Percentiles rank a stretch among this genome's conserved stretches.
These are phyloP conservation scores for Microctonus brassicae DNA, from an alignment of 2,888 invertebrate genomes.

Conservation along the genomic window DNA sequence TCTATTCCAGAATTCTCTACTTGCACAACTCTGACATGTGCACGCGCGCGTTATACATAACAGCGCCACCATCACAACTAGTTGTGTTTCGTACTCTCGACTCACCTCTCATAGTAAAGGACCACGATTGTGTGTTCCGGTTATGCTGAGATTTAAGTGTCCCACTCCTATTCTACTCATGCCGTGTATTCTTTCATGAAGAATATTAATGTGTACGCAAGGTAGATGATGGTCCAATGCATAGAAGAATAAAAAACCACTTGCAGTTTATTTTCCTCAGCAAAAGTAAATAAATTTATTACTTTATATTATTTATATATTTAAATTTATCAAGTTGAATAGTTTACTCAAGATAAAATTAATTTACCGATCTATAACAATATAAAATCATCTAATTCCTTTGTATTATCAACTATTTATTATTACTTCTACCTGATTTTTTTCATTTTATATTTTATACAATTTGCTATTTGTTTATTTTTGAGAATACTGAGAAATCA, in stretches of 20 bases:
- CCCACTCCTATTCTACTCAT: neutral
- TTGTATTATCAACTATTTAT: no score
- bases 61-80: neutral
- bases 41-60: slow-evolving; percentile 4
- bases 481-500: no score
- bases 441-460: no score
- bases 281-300: neutral
- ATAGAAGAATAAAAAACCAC: neutral
- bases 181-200: slow-evolving; percentile 2
- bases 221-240: slow-evolving; percentile 3
- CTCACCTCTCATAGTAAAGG: slow-evolving; percentile 9
- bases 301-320: no score
- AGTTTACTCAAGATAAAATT: no score
- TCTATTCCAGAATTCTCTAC: slow-evolving; percentile 21
- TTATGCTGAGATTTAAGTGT: slow-evolving; percentile 26
- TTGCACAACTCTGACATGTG: slow-evolving; percentile 21
- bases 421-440: no score
- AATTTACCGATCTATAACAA: no score
- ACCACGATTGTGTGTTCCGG: slow-evolving; percentile 22
- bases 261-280: neutral
- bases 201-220: slow-evolving; percentile 23
- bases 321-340: no score
- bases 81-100: neutral
- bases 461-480: no score
- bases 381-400: no score